phyloP scores from a whole-genome alignment of 1,140 invertebrate species.

The Argopecten irradians region DNA sequence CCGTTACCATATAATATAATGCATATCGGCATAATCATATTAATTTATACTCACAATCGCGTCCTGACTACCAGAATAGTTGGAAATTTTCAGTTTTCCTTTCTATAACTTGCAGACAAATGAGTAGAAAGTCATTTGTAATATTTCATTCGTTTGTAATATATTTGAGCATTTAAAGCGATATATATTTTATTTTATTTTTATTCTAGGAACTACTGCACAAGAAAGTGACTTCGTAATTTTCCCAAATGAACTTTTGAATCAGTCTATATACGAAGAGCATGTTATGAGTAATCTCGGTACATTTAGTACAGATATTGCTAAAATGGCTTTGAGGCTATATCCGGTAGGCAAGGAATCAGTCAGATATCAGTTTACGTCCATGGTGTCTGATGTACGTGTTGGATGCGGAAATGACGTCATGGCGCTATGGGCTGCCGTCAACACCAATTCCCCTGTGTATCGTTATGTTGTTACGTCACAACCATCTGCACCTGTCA shows the following conservation, averaged over 20 bases:
- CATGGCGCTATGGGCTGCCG: slow-evolving; percentile 28
- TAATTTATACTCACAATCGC: no score
- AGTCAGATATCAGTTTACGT: slow-evolving; percentile 45
- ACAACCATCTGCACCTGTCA: slow-evolving; percentile 32
- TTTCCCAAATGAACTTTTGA: slow-evolving; percentile 2
- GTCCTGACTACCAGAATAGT: no score
- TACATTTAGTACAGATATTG: slow-evolving; percentile 29
- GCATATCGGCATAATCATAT: no score
- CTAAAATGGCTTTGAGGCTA: slow-evolving; percentile 33
- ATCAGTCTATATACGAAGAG: slow-evolving; percentile 39
- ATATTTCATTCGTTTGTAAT: no score
- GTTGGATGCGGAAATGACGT: slow-evolving; percentile 35
- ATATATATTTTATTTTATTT: no score
- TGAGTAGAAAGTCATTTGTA: no score
- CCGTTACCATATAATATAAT: no score
- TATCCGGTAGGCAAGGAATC: slow-evolving; percentile 35
- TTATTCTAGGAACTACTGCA: slow-evolving; percentile 46
- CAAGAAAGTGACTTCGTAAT: slow-evolving; percentile 44
- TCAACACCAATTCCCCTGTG: slow-evolving; percentile 26
- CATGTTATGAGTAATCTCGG: slow-evolving; percentile 32
- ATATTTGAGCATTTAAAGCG: no score
- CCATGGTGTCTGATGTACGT: slow-evolving; percentile 42
- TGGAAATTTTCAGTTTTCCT: no score
- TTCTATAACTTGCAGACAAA: no score
- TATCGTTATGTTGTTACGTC: slow-evolving; percentile 38